A percentile compares a stretch with the other conserved stretches of the same genome.
Conservation (phyloP, 2,113 vertebrate genomes). For the Tenrec ecaudatus region DNA sequence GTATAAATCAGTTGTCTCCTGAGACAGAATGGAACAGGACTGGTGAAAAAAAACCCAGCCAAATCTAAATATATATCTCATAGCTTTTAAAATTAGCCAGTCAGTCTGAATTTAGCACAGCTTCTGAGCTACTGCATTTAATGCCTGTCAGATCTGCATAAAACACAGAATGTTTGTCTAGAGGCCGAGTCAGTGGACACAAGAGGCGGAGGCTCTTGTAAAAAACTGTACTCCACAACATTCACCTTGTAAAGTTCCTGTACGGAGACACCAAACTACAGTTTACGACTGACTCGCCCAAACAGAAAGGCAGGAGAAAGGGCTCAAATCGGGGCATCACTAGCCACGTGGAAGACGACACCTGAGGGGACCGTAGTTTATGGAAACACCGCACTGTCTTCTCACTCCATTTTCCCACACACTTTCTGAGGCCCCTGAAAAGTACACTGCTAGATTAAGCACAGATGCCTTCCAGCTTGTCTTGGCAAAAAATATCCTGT, state of each 20-base stretch:
- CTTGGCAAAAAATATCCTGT: neutral
- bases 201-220: neutral
- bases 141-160: slow-evolving; percentile 58
- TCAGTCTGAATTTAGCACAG: slow-evolving; percentile 65
- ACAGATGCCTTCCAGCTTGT: slow-evolving; percentile 23
- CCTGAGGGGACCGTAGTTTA: too few species aligned
- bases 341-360: neutral
- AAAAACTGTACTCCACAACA: slow-evolving; percentile 21
- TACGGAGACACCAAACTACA: neutral
- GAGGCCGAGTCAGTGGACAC: slow-evolving; percentile 36
- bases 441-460: slow-evolving; percentile 13
- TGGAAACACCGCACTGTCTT: too few species aligned
- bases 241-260: neutral
- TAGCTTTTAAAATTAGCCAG: slow-evolving; percentile 72
- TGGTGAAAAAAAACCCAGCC: slow-evolving; percentile 37
- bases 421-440: neutral
- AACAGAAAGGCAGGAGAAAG: slow-evolving; percentile 20
- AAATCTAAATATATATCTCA: slow-evolving; percentile 74
- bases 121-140: slow-evolving; percentile 65
- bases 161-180: slow-evolving; percentile 46
- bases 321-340: neutral
- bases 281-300: slow-evolving; percentile 51
- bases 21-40: slow-evolving; percentile 67
- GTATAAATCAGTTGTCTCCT: slow-evolving; percentile 61
- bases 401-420: too few species aligned